A percentile compares a stretch with the other conserved stretches of the same genome.
These are phyloP conservation scores for Sycobia sp. DNA, from an alignment of 1,140 invertebrate genomes.

Conservation along the genomic window DNA sequence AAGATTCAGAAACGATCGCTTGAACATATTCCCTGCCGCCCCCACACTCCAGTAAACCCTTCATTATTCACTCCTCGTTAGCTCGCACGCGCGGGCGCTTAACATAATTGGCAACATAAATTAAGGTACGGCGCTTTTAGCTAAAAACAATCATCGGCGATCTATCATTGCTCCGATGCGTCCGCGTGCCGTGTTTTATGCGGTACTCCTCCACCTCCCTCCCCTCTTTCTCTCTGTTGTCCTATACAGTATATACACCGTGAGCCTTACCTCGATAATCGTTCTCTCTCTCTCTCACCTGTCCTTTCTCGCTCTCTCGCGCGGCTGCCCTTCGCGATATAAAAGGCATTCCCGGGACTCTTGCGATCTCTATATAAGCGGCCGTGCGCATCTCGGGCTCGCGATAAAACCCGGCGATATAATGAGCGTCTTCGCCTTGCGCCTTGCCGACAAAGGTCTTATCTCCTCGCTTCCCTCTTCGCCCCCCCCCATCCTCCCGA, in stretches of 20 bases:
- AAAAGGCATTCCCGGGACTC: slow-evolving; percentile 27
- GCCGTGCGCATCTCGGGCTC: slow-evolving; percentile 19
- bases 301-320: not conserved
- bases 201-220: no score
- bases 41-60: no score
- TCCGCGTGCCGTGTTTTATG: no score
- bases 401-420: slow-evolving; percentile 33
- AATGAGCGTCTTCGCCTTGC: slow-evolving; percentile 31
- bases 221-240: no score
- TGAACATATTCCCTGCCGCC: no score
- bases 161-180: slow-evolving; percentile 29
- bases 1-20: no score
- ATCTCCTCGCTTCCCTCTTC: not conserved
- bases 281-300: not conserved
- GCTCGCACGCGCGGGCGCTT: no score
- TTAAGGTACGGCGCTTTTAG: not conserved
- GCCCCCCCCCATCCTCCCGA: not conserved
- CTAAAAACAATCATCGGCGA: slow-evolving; percentile 19
- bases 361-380: slow-evolving; percentile 17
- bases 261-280: slow-evolving; percentile 18
- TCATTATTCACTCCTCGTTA: no score
- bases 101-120: slow-evolving; percentile 30
- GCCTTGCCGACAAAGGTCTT: slow-evolving; percentile 35
- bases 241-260: no score
- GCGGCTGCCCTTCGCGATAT: not conserved